phyloP scores from a whole-genome alignment of 2,797 vertebrate genomes.

The Gambelia wislizenii region DNA sequence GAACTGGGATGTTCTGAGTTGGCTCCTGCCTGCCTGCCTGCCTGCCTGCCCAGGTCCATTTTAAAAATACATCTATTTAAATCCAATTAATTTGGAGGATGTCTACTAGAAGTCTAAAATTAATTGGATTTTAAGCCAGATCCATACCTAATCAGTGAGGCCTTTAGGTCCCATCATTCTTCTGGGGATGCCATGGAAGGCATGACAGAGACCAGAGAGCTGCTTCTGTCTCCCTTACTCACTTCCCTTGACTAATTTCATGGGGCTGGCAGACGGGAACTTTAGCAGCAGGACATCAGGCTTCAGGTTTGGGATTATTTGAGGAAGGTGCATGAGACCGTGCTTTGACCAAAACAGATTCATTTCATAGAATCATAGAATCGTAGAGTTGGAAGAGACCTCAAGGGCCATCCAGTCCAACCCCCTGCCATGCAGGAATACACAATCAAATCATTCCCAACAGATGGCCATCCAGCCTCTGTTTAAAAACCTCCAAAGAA shows the following conservation, averaged over 20 bases:
- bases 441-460: too few relatives aligned
- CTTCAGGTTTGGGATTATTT: neutral
- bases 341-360: neutral
- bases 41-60: neutral
- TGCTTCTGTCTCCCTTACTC: neutral
- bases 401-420: too few relatives aligned
- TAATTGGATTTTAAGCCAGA: conserved; percentile 36
- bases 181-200: neutral
- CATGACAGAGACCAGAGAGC: neutral
- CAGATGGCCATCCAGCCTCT: too few relatives aligned
- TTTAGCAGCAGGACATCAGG: neutral
- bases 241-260: neutral
- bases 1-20: neutral
- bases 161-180: conserved; percentile 2
- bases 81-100: conserved; percentile 25
- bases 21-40: too few relatives aligned
- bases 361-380: too few relatives aligned
- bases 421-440: too few relatives aligned
- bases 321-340: neutral
- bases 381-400: too few relatives aligned
- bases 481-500: too few relatives aligned
- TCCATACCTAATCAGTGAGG: conserved; percentile 34
- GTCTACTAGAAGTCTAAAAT: conserved; percentile 22
- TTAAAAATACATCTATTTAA: conserved; percentile 13
- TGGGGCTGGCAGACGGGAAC: neutral